Evolutionary conservation across 2,797 vertebrate species (phyloP), one percentile per base, ranked within the genome.

Genomic region (Siniperca obscura): DNA sequence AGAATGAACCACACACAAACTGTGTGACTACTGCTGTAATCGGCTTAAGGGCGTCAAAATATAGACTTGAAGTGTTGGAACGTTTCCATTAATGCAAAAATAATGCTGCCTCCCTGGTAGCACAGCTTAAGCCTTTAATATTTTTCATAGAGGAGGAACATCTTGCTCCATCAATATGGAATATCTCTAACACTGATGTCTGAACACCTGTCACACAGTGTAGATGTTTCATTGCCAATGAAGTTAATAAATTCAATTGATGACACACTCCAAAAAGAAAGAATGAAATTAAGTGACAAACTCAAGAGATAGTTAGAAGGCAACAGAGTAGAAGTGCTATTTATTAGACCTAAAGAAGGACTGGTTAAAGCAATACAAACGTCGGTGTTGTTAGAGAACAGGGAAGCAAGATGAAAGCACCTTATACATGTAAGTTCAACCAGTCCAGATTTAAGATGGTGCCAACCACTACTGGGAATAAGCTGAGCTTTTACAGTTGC

Each of bases 401-500:
- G 21, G n/a, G 55, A 10, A 69, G 59, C 34, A 46, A 65, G 46
- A 75, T 59, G 22, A 76, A 74, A 64, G 61, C 50, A 38, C 38
- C n/a, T 3, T 25, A 42, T 56, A 34, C 40, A 48, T 44, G 16
- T 30, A 60, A 38, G 44, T 69, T 60, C 34, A 76, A 59, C 62
- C 65, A 53, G 56, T 59, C 57, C 27, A 69, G 44, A 77, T 89
- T 85, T 76, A 87, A 86, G 80, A 72, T 44, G 48, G 46, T 50
- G 61, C 50, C 75, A 80, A 66, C 59, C 60, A 69, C 76, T 70
- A 8, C 68, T 68, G 69, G 74, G 83, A 85, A 86, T 78, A 66
- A 59, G 55, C 66, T 30, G 78, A 55, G 72, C 55, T 78, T 83
- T 90, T 83, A 80, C 61, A 75, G 70, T 72, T 66, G 66, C 82